phyloP scores from a whole-genome alignment of 1,140 invertebrate species.

The Bombus pyrosoma region DNA sequence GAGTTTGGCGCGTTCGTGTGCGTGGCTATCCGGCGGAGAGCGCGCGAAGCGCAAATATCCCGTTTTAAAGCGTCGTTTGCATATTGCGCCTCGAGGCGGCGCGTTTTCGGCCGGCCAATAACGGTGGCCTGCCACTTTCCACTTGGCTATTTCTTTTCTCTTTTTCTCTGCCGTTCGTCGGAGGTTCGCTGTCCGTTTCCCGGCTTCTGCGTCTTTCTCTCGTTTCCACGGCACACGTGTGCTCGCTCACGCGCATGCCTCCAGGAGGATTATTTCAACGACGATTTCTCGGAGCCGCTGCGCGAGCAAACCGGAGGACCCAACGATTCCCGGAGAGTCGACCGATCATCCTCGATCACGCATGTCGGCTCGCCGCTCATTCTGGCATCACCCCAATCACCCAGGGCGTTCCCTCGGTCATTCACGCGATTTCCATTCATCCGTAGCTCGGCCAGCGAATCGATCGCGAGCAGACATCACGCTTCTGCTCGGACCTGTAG shows the following conservation, averaged over 20 bases:
- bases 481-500: background rate
- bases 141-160: conserved; percentile 56
- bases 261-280: conserved; percentile 42
- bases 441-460: background rate
- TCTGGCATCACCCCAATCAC: conserved; percentile 48
- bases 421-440: conserved; percentile 78
- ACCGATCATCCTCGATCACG: conserved; percentile 68
- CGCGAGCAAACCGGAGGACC: background rate
- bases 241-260: conserved; percentile 36
- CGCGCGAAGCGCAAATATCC: conserved; percentile 77
- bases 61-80: conserved; percentile 78
- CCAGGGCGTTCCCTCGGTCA: conserved; percentile 61
- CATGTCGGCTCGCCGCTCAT: conserved; percentile 55
- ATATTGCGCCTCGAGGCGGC: conserved; percentile 70
- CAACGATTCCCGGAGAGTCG: conserved; percentile 24
- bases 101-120: conserved; percentile 71
- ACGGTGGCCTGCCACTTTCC: conserved; percentile 72
- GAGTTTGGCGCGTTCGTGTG: background rate
- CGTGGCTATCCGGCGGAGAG: conserved; percentile 30
- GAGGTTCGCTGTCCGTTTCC: background rate
- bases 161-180: background rate
- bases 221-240: background rate
- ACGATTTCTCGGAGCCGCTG: conserved; percentile 34
- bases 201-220: conserved; percentile 32
- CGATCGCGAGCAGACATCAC: background rate